Base-by-base conservation (phyloP, 2,797 vertebrate genomes). In the Neosilurus mollespiculum region DNA sequence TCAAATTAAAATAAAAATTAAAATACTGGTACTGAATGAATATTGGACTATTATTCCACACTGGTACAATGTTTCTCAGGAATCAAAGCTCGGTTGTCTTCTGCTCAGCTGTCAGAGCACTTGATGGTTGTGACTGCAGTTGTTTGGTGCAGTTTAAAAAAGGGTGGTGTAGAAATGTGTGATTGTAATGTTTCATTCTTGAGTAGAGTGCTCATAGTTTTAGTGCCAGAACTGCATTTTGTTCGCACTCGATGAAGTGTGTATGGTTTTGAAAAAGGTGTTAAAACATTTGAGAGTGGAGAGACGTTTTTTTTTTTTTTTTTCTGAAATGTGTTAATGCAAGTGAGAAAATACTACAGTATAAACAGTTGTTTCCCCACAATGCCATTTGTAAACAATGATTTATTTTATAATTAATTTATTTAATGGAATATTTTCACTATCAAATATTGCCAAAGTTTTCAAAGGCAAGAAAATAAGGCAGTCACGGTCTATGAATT, bases 241-340 rank as follows among this genome's bases (percentile, higher is more conserved):
- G 54, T 76, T 76, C 56, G 37, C 73, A 76, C 73, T 61, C 8
- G 43, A 78, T 61, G 58, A 62, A 61, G 75, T 62, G 75, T 62
- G 73, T 61, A n/a, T 43, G 54, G 34, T 8, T 77, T 77, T 43
- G 54, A n/a, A 30, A 49, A 24, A 62, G 14, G 75, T 78, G 73
- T 62, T 78, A 78, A 78, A 30, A 78, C 12, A 43, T 61, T 78
- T 62, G 34, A 62, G 34, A 61, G 30, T 20, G 30, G 22, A 24
- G 8, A 22, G 9, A 22, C 18, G 1, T 30, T 30, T 30, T 30
- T 30, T 62, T 30, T 30, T 30, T 30, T 30, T 30, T 62, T 43
- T 64, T 78, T 78, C 37, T 64, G 37, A 78, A 62, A 78, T n/a
- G 56, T 77, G 54, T 61, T 73, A 18, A 30, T 2, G 1, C 20